Evolutionary conservation across 1,140 invertebrate species (phyloP).

Genomic region (Ips typographus): DNA sequence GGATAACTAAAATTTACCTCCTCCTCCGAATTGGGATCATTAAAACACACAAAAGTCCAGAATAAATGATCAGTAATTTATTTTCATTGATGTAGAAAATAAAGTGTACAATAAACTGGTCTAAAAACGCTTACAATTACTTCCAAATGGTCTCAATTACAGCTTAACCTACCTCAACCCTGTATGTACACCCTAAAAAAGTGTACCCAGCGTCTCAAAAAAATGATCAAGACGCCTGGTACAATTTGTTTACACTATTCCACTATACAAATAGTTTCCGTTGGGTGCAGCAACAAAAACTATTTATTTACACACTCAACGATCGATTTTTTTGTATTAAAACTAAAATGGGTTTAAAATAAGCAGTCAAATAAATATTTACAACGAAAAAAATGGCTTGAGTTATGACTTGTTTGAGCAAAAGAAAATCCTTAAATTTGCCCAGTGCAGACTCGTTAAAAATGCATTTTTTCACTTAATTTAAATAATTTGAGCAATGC

Average conservation of each 20-base stretch:
- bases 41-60: too few relatives aligned
- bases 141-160: too few relatives aligned
- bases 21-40: too few relatives aligned
- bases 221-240: conserved; percentile 15
- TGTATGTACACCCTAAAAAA: conserved; percentile 20
- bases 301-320: neutral
- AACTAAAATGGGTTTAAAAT: neutral
- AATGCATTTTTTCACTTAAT: neutral
- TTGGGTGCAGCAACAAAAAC: neutral
- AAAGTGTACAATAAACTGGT: too few relatives aligned
- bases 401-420: neutral
- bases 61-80: too few relatives aligned
- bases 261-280: neutral
- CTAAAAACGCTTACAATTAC: too few relatives aligned
- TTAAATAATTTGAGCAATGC: conserved; percentile 1
- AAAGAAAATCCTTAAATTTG: neutral
- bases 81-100: too few relatives aligned
- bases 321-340: neutral
- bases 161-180: conserved; percentile 12
- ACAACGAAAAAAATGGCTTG: neutral
- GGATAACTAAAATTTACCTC: too few relatives aligned
- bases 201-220: conserved; percentile 28
- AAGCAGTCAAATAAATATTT: conserved; percentile 5
- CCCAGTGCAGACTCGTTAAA: neutral
- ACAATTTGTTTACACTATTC: conserved; percentile 11